Evolutionary conservation across 2,113 vertebrate genomes (phyloP).

Genomic region (Tachycineta bicolor): DNA sequence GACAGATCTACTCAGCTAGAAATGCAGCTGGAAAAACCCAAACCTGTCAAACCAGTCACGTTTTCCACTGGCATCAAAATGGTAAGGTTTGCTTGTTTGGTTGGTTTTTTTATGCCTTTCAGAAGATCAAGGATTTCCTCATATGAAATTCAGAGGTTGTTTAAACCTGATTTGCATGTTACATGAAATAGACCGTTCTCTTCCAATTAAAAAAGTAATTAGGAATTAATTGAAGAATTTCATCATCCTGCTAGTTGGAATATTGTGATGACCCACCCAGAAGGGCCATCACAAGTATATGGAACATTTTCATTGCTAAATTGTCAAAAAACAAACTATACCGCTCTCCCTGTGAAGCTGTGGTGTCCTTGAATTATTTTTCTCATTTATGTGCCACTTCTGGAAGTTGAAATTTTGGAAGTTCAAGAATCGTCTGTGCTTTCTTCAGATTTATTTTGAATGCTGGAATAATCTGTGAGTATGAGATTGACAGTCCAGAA

Average conservation of each 20-base stretch:
- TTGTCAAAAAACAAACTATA: neutral
- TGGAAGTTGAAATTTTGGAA: neutral
- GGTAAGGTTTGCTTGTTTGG: constrained; percentile 77
- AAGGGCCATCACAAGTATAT: neutral
- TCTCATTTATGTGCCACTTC: neutral
- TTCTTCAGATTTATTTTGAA: neutral
- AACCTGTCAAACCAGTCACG: constrained; percentile 85
- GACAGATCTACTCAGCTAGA: constrained; percentile 90
- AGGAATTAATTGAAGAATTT: neutral
- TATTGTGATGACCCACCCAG: neutral
- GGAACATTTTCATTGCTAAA: neutral
- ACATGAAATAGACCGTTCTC: neutral
- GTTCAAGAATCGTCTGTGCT: neutral
- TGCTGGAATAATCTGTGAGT: neutral
- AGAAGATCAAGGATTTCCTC: neutral
- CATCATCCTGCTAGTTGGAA: neutral
- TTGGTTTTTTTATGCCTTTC: neutral
- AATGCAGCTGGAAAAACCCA: constrained; percentile 90
- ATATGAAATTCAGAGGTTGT: neutral
- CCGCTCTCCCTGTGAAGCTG: neutral
- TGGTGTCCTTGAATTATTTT: neutral
- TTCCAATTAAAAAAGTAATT: neutral
- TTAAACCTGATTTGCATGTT: neutral
- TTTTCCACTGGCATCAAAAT: constrained; percentile 98
- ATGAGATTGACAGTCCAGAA: neutral